Conservation (phyloP, 2,797 vertebrate genomes). For the Schizopygopsis malacanthus region DNA sequence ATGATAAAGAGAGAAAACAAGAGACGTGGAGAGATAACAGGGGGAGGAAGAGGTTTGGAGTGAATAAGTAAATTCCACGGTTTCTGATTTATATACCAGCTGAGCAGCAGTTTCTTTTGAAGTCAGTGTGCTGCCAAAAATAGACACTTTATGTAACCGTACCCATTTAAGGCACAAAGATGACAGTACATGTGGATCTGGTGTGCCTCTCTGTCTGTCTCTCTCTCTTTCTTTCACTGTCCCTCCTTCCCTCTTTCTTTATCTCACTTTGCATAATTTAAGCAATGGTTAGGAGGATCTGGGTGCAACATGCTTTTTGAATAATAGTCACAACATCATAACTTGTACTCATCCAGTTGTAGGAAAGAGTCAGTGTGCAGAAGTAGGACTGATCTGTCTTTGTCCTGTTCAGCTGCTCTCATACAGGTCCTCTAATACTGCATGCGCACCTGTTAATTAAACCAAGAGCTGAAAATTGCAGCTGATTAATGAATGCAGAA, state of each 20-base stretch:
- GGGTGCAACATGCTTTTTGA: slow-evolving; percentile 47
- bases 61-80: slow-evolving; percentile 44
- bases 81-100: slow-evolving; percentile 47
- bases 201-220: slow-evolving; percentile 28
- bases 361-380: slow-evolving; percentile 9
- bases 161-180: slow-evolving; percentile 67
- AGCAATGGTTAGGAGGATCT: slow-evolving; percentile 41
- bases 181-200: slow-evolving; percentile 54
- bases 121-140: slow-evolving; percentile 73
- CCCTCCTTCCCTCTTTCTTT: slow-evolving; percentile 65
- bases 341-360: slow-evolving; percentile 32
- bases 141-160: slow-evolving; percentile 79
- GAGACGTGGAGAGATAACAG: neutral
- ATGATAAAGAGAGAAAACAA: slow-evolving; percentile 3
- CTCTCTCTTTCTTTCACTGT: slow-evolving; percentile 40
- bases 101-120: slow-evolving; percentile 68
- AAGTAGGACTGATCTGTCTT: slow-evolving; percentile 11
- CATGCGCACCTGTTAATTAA: slow-evolving; percentile 50
- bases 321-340: slow-evolving; percentile 44
- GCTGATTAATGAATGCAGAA: slow-evolving; percentile 37
- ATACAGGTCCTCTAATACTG: slow-evolving; percentile 15
- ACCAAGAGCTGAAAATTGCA: slow-evolving; percentile 44
- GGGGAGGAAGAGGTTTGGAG: slow-evolving; percentile 31
- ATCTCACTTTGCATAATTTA: slow-evolving; percentile 58
- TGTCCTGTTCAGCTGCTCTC: slow-evolving; percentile 12